Conservation (phyloP, 2,888 invertebrate genomes). For the Drosophila demipolita region DNA sequence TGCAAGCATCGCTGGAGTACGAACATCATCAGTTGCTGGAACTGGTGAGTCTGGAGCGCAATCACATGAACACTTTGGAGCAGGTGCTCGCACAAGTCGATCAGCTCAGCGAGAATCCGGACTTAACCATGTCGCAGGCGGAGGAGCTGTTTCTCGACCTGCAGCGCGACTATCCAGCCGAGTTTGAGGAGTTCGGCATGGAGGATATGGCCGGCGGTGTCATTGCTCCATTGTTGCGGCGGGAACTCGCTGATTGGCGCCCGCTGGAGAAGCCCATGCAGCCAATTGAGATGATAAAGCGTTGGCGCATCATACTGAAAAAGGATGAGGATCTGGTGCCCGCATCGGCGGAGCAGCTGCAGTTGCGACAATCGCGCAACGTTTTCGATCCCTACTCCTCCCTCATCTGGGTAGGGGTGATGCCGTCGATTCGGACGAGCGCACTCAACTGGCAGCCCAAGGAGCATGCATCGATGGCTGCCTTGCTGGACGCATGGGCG, state of each 20-base stretch:
- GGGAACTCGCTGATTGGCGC: constrained; percentile 91
- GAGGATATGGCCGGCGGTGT: constrained; percentile 93
- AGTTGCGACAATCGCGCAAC: constrained; percentile 57
- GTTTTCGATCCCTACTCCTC: constrained; percentile 90
- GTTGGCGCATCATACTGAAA: constrained; percentile 89
- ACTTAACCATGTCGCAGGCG: constrained; percentile 85
- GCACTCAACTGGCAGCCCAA: constrained; percentile 92
- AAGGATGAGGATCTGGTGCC: constrained; percentile 5
- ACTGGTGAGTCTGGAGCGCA: constrained; percentile 89
- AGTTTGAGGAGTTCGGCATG: constrained; percentile 94
- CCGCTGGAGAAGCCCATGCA: constrained; percentile 89
- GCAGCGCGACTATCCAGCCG: constrained; percentile 88
- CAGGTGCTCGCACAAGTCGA: constrained; percentile 89
- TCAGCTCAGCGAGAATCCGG: constrained; percentile 82
- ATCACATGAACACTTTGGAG: constrained; percentile 90
- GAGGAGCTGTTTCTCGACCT: constrained; percentile 83
- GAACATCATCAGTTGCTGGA: constrained; percentile 90
- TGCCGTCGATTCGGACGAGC: constrained; percentile 91
- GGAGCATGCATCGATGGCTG: constrained; percentile 91
- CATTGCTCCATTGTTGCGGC: constrained; percentile 93
- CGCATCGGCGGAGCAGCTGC: neutral
- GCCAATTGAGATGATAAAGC: constrained; percentile 88
- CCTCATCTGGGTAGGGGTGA: constrained; percentile 94
- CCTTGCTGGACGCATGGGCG: constrained; percentile 92
- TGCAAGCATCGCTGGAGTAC: constrained; percentile 91